These are phyloP conservation scores for Parnassius apollo DNA, from an alignment of 2,888 invertebrate species.

Conservation along the genomic window DNA sequence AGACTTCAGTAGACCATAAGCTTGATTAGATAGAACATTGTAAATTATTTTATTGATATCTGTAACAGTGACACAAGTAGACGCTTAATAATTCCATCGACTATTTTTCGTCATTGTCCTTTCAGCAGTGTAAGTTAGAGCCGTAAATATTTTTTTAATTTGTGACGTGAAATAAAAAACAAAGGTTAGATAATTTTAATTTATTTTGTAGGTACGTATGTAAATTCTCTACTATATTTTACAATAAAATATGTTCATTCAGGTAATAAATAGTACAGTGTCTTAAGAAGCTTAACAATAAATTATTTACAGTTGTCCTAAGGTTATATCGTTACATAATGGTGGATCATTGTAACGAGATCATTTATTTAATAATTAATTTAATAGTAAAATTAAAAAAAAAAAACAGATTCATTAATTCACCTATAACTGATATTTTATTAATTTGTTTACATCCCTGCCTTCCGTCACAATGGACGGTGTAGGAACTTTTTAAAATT, in stretches of 20 bases:
- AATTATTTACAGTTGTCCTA: conserved; percentile 53
- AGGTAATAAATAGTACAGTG: conserved; percentile 72
- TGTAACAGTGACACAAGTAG: too few species aligned
- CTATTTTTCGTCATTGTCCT: too few species aligned
- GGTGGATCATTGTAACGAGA: conserved; percentile 24
- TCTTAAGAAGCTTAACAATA: conserved; percentile 47
- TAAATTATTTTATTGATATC: too few species aligned
- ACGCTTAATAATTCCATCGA: too few species aligned
- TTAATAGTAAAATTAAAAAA: conserved; percentile 26
- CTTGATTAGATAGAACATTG: too few species aligned
- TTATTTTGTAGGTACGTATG: conserved; percentile 52
- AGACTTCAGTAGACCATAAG: too few species aligned
- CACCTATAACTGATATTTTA: conserved; percentile 3
- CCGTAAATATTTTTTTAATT: too few species aligned
- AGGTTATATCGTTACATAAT: conserved; percentile 10
- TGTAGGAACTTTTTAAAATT: conserved; percentile 52
- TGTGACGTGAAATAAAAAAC: conserved; percentile 12
- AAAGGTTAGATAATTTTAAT: conserved; percentile 28
- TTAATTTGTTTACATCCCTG: conserved; percentile 12
- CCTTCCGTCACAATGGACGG: conserved; percentile 14
- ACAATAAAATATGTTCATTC: conserved; percentile 53
- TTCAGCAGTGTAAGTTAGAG: too few species aligned
- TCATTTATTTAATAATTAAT: conserved; percentile 6
- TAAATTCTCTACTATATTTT: conserved; percentile 54
- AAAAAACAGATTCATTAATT: not conserved